Percentiles rank a stretch among this genome's conserved stretches.
These are phyloP conservation scores for Cephus spinipes DNA, from an alignment of 2,888 invertebrate genomes.

Conservation along the genomic window DNA sequence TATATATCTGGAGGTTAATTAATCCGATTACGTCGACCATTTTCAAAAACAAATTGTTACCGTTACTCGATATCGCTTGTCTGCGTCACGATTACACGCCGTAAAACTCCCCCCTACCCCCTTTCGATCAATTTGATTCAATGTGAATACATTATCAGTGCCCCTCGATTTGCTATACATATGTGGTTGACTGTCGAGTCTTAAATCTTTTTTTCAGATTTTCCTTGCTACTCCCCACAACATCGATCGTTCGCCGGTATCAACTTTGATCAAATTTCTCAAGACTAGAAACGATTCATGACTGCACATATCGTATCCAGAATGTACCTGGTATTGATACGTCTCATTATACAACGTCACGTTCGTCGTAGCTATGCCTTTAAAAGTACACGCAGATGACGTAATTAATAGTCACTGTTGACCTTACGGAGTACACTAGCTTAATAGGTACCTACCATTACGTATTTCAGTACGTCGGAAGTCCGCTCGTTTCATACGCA, in stretches of 20 bases:
- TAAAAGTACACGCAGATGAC: slow-evolving; percentile 35
- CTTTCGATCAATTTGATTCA: neutral
- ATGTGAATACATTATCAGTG: neutral
- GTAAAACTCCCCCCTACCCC: neutral
- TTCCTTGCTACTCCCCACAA: neutral
- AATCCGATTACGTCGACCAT: neutral
- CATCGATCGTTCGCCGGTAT: neutral
- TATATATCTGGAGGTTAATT: neutral
- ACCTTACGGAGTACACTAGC: slow-evolving; percentile 46
- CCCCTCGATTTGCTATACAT: neutral
- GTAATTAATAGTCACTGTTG: slow-evolving; percentile 44
- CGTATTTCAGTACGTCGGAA: slow-evolving; percentile 34
- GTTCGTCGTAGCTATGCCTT: neutral
- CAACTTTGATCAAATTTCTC: neutral
- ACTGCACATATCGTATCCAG: neutral
- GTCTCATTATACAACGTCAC: neutral
- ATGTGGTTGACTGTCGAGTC: neutral
- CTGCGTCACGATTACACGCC: neutral
- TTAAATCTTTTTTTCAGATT: neutral
- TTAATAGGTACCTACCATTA: slow-evolving; percentile 31
- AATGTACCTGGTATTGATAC: neutral
- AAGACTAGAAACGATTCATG: neutral
- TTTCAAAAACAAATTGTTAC: neutral
- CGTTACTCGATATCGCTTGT: neutral
- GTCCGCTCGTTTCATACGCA: neutral